A percentile compares a stretch with the other conserved stretches of the same genome.
Evolutionary conservation across 2,797 vertebrate genomes (phyloP).

Genomic region (Microcaecilia unicolor): DNA sequence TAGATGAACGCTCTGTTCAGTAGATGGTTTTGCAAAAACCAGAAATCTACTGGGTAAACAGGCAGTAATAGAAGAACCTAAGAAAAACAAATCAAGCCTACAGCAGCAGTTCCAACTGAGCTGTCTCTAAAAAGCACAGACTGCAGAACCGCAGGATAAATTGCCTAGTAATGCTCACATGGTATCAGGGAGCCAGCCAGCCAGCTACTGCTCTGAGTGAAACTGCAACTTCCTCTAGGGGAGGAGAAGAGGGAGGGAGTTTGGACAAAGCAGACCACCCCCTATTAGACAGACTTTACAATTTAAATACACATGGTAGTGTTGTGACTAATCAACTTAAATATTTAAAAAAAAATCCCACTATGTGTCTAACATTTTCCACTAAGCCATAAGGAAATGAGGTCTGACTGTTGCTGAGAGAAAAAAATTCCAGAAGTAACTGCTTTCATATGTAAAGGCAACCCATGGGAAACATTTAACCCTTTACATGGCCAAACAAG

Average conservation of each 20-base stretch:
- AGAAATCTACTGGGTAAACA: neutral
- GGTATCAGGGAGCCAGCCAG: slow-evolving; percentile 42
- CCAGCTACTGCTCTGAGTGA: slow-evolving; percentile 42
- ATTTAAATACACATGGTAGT: slow-evolving; percentile 34
- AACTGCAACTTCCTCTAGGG: slow-evolving; percentile 57
- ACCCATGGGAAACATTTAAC: slow-evolving; percentile 25
- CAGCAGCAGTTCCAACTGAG: slow-evolving; percentile 31
- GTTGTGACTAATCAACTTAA: slow-evolving; percentile 56
- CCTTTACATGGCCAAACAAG: slow-evolving; percentile 1
- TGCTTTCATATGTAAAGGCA: slow-evolving; percentile 47
- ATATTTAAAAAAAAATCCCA: slow-evolving; percentile 35
- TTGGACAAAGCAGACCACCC: neutral
- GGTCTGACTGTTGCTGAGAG: no score
- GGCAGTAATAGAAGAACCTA: neutral
- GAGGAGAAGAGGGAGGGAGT: slow-evolving; percentile 19
- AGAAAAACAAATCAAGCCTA: slow-evolving; percentile 1
- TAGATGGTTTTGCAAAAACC: slow-evolving; percentile 19
- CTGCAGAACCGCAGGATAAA: slow-evolving; percentile 53
- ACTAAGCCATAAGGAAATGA: slow-evolving; percentile 56
- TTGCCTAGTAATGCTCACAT: slow-evolving; percentile 64
- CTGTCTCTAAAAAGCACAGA: slow-evolving; percentile 36
- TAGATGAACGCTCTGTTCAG: slow-evolving; percentile 15
- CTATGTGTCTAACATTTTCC: slow-evolving; percentile 59
- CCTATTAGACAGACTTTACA: slow-evolving; percentile 37
- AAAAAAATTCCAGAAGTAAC: no score